These are phyloP conservation scores for Endomychus coccineus DNA, from an alignment of 2,888 invertebrate genomes.

Conservation along the genomic window DNA sequence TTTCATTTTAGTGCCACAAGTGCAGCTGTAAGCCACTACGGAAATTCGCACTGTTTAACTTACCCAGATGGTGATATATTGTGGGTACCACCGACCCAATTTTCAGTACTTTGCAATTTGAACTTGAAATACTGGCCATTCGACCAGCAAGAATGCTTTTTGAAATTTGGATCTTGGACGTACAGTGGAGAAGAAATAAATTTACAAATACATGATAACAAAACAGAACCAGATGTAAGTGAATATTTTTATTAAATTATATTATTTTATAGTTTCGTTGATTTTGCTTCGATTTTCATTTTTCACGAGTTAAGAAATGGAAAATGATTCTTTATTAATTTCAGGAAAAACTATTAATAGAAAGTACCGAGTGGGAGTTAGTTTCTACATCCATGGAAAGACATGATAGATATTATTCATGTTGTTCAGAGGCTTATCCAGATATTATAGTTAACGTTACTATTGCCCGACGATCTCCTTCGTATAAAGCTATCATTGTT, in stretches of 20 bases:
- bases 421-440: slow-evolving; percentile 52
- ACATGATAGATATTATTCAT: slow-evolving; percentile 44
- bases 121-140: slow-evolving; percentile 68
- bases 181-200: slow-evolving; percentile 55
- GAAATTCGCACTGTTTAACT: slow-evolving; percentile 50
- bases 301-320: no score
- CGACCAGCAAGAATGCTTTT: slow-evolving; percentile 59
- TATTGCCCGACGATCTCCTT: slow-evolving; percentile 50
- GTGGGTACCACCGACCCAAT: slow-evolving; percentile 64
- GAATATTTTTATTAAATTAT: no score
- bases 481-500: slow-evolving; percentile 54
- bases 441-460: slow-evolving; percentile 48
- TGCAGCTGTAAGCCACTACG: slow-evolving; percentile 52
- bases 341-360: slow-evolving; percentile 32
- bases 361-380: slow-evolving; percentile 46
- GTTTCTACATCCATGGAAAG: slow-evolving; percentile 6
- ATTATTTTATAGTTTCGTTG: no score
- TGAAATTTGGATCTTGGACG: slow-evolving; percentile 70
- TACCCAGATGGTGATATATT: slow-evolving; percentile 48
- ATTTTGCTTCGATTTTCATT: no score
- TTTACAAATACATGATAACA: slow-evolving; percentile 33
- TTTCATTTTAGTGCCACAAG: slow-evolving; percentile 48
- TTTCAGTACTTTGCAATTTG: slow-evolving; percentile 56
- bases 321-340: slow-evolving; percentile 18
- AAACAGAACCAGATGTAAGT: slow-evolving; percentile 28